Percentiles rank a stretch among this genome's conserved stretches.
phyloP scores from a whole-genome alignment of 2,113 vertebrate species.

The Perccottus glenii region DNA sequence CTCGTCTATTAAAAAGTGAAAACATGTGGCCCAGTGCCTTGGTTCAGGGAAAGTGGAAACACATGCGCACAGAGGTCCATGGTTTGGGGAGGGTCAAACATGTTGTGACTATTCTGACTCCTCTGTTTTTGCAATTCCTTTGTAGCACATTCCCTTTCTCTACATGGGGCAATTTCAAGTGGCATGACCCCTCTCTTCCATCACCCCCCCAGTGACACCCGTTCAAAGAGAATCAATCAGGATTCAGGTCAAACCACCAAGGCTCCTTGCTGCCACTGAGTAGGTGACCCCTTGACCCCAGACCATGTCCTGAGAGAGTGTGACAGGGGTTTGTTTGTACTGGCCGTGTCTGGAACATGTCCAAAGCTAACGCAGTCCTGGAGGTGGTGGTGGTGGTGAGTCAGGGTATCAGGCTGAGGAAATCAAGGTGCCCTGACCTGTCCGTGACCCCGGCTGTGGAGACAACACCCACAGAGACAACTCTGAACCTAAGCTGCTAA shows the following conservation, averaged over 20 bases:
- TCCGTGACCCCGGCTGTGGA: constrained; percentile 40
- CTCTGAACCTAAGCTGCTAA: background rate
- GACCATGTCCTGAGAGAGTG: constrained; percentile 46
- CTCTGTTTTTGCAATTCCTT: constrained; percentile 13
- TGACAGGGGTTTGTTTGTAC: constrained; percentile 61
- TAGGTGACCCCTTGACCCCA: constrained; percentile 61
- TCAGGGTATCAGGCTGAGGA: constrained; percentile 52
- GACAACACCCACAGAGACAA: constrained; percentile 9
- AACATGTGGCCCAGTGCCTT: constrained; percentile 61
- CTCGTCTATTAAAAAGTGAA: constrained; percentile 63
- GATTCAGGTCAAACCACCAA: constrained; percentile 55
- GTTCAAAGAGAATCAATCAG: constrained; percentile 65
- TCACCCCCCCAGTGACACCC: background rate
- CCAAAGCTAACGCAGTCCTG: constrained; percentile 63
- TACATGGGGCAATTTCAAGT: constrained; percentile 43
- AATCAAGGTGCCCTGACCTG: constrained; percentile 69
- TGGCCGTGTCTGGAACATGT: constrained; percentile 55
- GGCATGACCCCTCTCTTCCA: constrained; percentile 38
- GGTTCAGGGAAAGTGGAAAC: constrained; percentile 69
- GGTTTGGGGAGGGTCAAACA: constrained; percentile 5
- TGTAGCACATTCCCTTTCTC: constrained; percentile 32
- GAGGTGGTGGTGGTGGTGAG: background rate
- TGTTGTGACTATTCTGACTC: constrained; percentile 37
- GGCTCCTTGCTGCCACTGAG: constrained; percentile 13
- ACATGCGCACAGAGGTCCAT: constrained; percentile 33